Evolutionary conservation across 2,888 invertebrate genomes (phyloP).

Genomic region (Xylophagus ater): DNA sequence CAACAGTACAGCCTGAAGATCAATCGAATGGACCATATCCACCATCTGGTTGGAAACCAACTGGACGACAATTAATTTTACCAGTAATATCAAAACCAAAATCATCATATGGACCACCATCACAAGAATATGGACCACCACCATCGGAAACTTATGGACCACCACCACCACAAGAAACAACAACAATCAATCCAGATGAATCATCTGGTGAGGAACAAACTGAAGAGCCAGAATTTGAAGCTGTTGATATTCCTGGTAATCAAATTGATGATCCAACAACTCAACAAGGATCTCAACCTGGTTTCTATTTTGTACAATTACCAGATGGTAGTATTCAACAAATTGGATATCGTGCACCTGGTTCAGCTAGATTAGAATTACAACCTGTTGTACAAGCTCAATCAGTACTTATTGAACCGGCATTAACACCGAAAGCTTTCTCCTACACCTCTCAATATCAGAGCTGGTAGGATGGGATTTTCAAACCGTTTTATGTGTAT

Average conservation of each 20-base stretch:
- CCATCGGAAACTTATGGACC: background rate
- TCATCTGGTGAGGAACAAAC: background rate
- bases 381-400: conserved; percentile 4
- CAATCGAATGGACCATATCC: conserved; percentile 7
- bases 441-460: conserved; percentile 8
- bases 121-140: background rate
- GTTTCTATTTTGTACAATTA: conserved; percentile 2
- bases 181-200: background rate
- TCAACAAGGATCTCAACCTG: background rate
- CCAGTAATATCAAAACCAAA: conserved; percentile 3
- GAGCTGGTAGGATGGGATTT: conserved; percentile 7
- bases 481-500: too few relatives aligned
- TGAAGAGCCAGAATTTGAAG: background rate
- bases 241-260: background rate
- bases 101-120: conserved; percentile 1
- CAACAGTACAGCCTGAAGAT: background rate
- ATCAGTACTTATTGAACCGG: background rate
- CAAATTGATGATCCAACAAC: background rate
- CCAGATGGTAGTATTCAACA: background rate
- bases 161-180: background rate
- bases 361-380: background rate
- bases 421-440: background rate
- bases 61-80: conserved; percentile 8
- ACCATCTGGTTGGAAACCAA: conserved; percentile 13
- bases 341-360: background rate